Base-by-base conservation (phyloP, 2,113 vertebrate genomes). In the Eudyptes chrysolophus region DNA sequence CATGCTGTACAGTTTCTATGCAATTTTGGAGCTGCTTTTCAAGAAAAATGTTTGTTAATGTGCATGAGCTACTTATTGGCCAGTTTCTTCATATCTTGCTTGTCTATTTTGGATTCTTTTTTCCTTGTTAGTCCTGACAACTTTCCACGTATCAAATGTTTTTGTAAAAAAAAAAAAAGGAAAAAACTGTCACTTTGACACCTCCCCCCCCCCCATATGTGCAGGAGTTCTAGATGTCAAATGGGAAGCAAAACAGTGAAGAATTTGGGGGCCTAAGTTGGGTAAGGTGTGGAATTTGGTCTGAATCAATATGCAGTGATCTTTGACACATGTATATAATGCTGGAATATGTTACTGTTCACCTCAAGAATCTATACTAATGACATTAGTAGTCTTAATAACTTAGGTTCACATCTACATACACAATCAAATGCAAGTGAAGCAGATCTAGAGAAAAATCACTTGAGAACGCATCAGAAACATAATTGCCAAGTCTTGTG, bases 181-280 rank as follows among this genome's bases (percentile, higher is more conserved):
- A 32, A 36, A 16, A 49, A 60, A 66, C 4, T 84, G 44, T 86
- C 32, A 19, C 26, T 94, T 84, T 72, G 74, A 64, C 30, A 40
- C 55, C n/a, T 94, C 68, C 80, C 30, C 4, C 83, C 42, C 82
- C 40, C 11, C 52, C 48, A 14, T 57, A 60, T 20, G 52, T 95
- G n/a, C 68, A 90, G 87, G 36, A 90, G 86, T 94, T 94, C 80
- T 94, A 92, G 34, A 55, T 89, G 62, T 92, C 83, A 96, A 80
- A 94, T 0, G 1, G 46, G 58, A 93, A 54, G 54, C 51, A 91
- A 97, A 96, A 55, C 24, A 84, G 29, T 86, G 89, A 96, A 93
- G 86, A 93, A 80, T 93, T 66, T 95, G 62, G 16, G 90, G 85
- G 46, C 48, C 66, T 86, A 29, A 90, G 29, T 58, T 95, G 68